Evolutionary conservation across 2,888 invertebrate species (phyloP).

Genomic region (Lasioglossum villosulum): DNA sequence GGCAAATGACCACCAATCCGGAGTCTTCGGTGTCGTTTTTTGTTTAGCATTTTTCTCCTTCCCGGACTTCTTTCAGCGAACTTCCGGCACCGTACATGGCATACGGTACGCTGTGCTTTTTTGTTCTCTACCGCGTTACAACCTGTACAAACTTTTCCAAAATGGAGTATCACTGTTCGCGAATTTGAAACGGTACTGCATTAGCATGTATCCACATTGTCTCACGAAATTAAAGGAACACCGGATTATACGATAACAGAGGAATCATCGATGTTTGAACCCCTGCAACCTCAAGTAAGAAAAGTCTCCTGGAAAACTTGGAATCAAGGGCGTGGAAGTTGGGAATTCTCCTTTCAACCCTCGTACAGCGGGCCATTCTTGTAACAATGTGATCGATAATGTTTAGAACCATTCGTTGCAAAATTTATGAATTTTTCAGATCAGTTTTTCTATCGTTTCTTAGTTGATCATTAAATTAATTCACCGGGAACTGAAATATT

Average conservation of each 20-base stretch:
- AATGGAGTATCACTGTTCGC: not conserved
- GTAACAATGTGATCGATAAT: too few relatives aligned
- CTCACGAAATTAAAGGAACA: not conserved
- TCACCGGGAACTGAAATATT: too few relatives aligned
- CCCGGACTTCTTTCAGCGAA: slow-evolving; percentile 54
- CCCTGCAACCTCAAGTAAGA: too few relatives aligned
- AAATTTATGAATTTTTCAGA: too few relatives aligned
- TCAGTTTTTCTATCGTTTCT: too few relatives aligned
- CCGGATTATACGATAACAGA: not conserved
- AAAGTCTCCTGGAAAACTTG: too few relatives aligned
- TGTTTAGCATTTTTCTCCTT: slow-evolving; percentile 51
- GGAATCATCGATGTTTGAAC: too few relatives aligned
- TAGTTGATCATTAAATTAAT: too few relatives aligned
- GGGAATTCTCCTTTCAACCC: too few relatives aligned
- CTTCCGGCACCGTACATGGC: slow-evolving; percentile 46
- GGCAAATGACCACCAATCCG: slow-evolving; percentile 66
- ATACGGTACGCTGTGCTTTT: slow-evolving; percentile 1
- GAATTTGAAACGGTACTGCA: not conserved
- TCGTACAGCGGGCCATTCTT: too few relatives aligned
- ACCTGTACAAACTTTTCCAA: slow-evolving; percentile 1
- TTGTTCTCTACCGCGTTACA: not conserved
- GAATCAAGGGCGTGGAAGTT: too few relatives aligned
- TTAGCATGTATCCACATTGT: not conserved
- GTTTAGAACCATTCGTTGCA: too few relatives aligned
- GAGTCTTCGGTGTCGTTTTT: slow-evolving; percentile 40